Percentiles rank a stretch among this genome's conserved stretches.
Conservation (phyloP, 2,888 invertebrate genomes). For the Escarpia spicata region DNA sequence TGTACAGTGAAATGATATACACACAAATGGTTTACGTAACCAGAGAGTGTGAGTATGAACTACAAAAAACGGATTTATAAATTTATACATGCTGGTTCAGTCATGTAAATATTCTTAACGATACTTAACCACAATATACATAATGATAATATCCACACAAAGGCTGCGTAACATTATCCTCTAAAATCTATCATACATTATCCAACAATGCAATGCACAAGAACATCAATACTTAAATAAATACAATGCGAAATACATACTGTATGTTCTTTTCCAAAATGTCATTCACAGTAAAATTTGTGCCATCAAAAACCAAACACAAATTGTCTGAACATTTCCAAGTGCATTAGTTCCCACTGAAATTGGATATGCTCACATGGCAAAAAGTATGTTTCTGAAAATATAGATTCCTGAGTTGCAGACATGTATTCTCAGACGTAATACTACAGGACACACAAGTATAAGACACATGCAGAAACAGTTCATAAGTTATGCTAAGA, state of each 20-base stretch:
- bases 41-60: neutral
- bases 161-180: neutral
- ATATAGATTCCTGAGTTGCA: neutral
- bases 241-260: neutral
- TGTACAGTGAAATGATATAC: neutral
- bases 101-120: neutral
- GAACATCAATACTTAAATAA: neutral
- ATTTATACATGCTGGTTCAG: neutral
- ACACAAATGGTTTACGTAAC: neutral
- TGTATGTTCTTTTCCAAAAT: neutral
- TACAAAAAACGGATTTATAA: neutral
- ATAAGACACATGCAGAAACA: neutral
- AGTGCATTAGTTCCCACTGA: neutral
- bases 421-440: neutral
- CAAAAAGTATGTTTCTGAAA: constrained; percentile 16
- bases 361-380: constrained; percentile 12
- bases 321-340: neutral
- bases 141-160: neutral
- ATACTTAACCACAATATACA: constrained; percentile 5
- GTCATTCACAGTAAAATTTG: neutral
- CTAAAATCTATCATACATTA: constrained; percentile 12
- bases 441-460: neutral
- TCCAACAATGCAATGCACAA: neutral
- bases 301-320: constrained; percentile 16
- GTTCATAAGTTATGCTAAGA: neutral